Evolutionary conservation across 2,888 invertebrate genomes (phyloP), one percentile per base, ranked within the genome.

Genomic region (Lasioglossum oenotherae): DNA sequence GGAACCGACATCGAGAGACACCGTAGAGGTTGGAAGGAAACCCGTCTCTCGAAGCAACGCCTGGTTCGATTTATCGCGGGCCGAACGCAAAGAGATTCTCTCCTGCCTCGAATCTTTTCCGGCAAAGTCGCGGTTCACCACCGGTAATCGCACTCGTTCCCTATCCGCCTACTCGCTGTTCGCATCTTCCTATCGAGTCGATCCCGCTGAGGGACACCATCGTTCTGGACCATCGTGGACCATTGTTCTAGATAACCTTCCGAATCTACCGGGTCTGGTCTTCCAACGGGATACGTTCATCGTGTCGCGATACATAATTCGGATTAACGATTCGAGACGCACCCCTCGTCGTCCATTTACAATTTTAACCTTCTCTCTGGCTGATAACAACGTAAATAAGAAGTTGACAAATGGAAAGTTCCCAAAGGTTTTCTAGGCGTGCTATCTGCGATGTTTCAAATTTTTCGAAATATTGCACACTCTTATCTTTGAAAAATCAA

Each of bases 1-100:
- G 94, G 92, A 91, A 91, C 93, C 94, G 92, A 94, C 94, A 94
- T 89, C 92, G 91, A 92, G 92, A 92, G 94, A 94, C 94, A 94
- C 91, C 92, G 90, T 91, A 93, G 94, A 94, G 94, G 94, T 92
- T 93, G 94, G 93, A 92, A 92, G 92, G 90, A 91, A 93, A 91
- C 89, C 91, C 92, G 92, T 93, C 92, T 90, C 90, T 92, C 89
- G 92, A 88, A 90, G 91, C 92, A 91, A 92, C 93, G 92, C 92
- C 92, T 92, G 89, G 92, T 91, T 89, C 90, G 90, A 93, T 94
- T 94, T 93, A 94, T 93, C 87, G 91, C 92, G 86, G 88, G 85
- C 81, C 83, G 85, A 91, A 88, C 80, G 53, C 80, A 72, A 89
- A 86, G 89, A 84, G 89, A 85, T 86, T 86, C 87, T 79, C 83